A percentile compares a stretch with the other conserved stretches of the same genome.
Evolutionary conservation across 2,113 vertebrate species (phyloP).

Genomic region (Malurus elegans): DNA sequence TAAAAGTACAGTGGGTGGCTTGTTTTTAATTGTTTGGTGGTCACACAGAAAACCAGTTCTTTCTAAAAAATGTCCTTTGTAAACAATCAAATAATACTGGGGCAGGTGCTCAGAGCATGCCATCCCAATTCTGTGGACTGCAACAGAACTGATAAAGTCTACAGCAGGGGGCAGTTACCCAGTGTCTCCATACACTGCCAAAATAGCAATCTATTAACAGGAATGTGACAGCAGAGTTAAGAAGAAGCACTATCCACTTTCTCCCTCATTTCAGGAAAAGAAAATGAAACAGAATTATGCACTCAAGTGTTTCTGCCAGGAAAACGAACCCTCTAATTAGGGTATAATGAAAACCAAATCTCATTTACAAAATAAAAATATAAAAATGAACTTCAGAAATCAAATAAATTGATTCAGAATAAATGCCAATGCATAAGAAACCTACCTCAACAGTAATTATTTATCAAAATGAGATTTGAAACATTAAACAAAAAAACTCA

Average conservation of each 20-base stretch:
- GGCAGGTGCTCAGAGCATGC: not conserved
- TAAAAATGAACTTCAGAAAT: conserved; percentile 70
- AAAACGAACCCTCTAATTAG: conserved; percentile 63
- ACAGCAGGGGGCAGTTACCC: not conserved
- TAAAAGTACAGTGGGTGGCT: not conserved
- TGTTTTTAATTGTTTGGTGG: not conserved
- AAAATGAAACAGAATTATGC: conserved; percentile 51
- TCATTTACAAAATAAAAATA: conserved; percentile 66
- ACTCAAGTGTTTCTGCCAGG: conserved; percentile 43
- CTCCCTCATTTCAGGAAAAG: conserved; percentile 19
- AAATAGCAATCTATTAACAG: not conserved
- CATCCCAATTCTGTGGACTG: not conserved
- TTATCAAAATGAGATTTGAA: conserved; percentile 61
- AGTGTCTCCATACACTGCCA: not conserved
- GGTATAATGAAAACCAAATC: conserved; percentile 52
- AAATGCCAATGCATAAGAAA: conserved; percentile 56
- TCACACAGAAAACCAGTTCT: not conserved
- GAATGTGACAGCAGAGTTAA: not conserved
- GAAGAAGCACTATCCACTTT: not conserved
- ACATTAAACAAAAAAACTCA: conserved; percentile 46
- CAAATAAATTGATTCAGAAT: conserved; percentile 63
- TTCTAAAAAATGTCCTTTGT: not conserved
- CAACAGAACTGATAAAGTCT: not conserved
- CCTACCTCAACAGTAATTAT: conserved; percentile 41
- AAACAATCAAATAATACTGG: not conserved